These are phyloP conservation scores for Metallyticus violacea DNA, from an alignment of 2,888 invertebrate species.

Conservation along the genomic window DNA sequence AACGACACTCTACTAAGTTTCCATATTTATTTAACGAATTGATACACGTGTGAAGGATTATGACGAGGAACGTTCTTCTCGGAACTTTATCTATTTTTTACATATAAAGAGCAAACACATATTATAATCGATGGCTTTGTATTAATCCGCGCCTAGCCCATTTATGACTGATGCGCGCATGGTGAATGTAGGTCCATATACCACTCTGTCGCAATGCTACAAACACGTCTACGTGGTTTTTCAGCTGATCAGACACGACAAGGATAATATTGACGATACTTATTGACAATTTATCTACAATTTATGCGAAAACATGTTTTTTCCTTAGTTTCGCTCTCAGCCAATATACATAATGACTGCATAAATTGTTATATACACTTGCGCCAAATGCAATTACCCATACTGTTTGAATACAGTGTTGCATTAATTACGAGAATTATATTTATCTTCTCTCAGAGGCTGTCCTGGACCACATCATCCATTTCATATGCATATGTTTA, in stretches of 20 bases:
- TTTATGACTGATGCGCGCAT: too few relatives aligned
- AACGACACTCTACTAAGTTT: too few relatives aligned
- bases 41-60: too few relatives aligned
- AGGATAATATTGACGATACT: neutral
- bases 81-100: too few relatives aligned
- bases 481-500: too few relatives aligned
- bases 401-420: neutral
- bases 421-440: neutral
- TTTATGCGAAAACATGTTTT: neutral
- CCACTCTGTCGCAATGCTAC: neutral
- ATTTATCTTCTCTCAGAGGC: neutral
- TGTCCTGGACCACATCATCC: too few relatives aligned
- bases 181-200: too few relatives aligned
- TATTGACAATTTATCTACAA: neutral
- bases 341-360: neutral
- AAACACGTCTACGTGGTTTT: neutral
- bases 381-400: neutral
- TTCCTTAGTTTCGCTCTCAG: neutral
- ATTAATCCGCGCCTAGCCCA: too few relatives aligned
- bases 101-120: too few relatives aligned
- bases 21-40: too few relatives aligned
- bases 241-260: neutral
- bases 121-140: too few relatives aligned
- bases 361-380: neutral
- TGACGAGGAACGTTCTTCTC: too few relatives aligned